These are phyloP conservation scores for Noctua janthe DNA, from an alignment of 2,888 invertebrate genomes.

Conservation along the genomic window DNA sequence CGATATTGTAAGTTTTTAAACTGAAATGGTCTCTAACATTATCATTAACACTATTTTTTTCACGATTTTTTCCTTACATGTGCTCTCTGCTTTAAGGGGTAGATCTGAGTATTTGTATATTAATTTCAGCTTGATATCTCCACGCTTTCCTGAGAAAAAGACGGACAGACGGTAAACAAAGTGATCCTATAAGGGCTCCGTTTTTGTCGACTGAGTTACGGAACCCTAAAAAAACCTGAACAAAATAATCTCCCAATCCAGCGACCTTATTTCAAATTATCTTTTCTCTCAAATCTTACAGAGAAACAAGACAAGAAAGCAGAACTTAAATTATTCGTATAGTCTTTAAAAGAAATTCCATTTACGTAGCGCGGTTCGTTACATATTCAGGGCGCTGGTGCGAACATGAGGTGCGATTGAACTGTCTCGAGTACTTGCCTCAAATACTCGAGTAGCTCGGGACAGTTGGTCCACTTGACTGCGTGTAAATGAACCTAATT, in stretches of 20 bases:
- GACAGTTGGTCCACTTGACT: constrained; percentile 44
- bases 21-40: no score
- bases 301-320: constrained; percentile 38
- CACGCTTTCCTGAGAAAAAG: no score
- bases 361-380: constrained; percentile 71
- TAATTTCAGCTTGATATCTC: no score
- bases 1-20: no score
- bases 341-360: constrained; percentile 64
- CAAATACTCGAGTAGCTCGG: constrained; percentile 59
- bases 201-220: no score
- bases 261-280: constrained; percentile 57
- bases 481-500: constrained; percentile 57
- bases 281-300: constrained; percentile 42
- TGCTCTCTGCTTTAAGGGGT: no score
- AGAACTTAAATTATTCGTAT: constrained; percentile 34
- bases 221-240: neutral
- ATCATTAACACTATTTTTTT: no score
- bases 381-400: constrained; percentile 70
- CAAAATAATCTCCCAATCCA: neutral
- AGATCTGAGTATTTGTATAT: no score
- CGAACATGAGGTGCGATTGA: constrained; percentile 72
- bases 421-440: constrained; percentile 68
- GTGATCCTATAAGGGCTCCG: no score
- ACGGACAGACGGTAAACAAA: no score
- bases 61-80: no score